A percentile compares a stretch with the other conserved stretches of the same genome.
phyloP scores from a whole-genome alignment of 2,888 invertebrate species.

The Philopedon plagiatum region DNA sequence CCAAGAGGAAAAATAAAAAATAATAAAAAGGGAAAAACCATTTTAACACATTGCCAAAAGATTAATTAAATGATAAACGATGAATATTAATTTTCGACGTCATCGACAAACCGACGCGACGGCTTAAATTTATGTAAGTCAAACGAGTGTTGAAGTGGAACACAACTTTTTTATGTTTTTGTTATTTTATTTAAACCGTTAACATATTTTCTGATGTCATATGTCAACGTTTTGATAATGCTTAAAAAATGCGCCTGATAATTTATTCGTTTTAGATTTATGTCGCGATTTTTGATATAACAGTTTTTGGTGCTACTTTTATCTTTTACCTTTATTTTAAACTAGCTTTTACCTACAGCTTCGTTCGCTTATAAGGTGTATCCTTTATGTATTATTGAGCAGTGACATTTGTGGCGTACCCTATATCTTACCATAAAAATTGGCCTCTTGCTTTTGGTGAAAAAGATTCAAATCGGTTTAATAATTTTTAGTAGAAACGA shows the following conservation, averaged over 20 bases:
- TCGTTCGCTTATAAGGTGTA: too few species aligned
- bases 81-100: conserved; percentile 21
- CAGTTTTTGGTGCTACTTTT: not conserved
- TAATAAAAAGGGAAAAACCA: not conserved
- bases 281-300: not conserved
- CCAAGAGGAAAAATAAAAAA: not conserved
- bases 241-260: not conserved
- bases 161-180: conserved; percentile 21
- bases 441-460: too few species aligned
- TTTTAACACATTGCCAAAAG: conserved; percentile 28
- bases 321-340: too few species aligned
- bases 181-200: conserved; percentile 5
- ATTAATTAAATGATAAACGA: conserved; percentile 25
- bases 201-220: conserved; percentile 20
- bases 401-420: too few species aligned
- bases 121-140: conserved; percentile 14
- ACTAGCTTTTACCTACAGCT: too few species aligned
- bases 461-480: too few species aligned
- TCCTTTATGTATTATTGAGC: too few species aligned
- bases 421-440: too few species aligned
- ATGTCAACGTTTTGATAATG: not conserved
- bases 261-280: not conserved
- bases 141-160: conserved; percentile 15
- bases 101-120: conserved; percentile 23
- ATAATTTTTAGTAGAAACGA: too few species aligned